Evolutionary conservation across 2,888 invertebrate species (phyloP).

Genomic region (Fragum fragum): DNA sequence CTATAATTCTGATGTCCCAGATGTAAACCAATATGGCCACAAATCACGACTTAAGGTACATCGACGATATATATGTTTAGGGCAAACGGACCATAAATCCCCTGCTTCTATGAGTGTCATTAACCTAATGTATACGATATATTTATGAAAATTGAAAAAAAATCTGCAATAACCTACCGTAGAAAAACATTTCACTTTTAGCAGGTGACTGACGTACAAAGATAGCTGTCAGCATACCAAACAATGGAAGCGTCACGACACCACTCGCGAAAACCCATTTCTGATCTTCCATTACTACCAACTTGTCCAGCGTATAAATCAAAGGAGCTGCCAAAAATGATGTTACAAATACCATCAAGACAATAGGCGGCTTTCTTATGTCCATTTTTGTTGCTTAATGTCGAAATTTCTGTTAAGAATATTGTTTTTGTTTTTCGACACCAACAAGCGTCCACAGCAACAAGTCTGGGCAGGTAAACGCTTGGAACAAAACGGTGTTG

Average conservation of each 20-base stretch:
- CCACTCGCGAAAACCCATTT: slow-evolving; percentile 56
- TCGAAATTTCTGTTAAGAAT: not conserved
- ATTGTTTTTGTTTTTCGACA: not conserved
- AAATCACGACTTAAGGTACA: too few species aligned
- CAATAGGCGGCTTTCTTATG: slow-evolving; percentile 26
- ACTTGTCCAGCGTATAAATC: slow-evolving; percentile 68
- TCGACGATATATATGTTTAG: too few species aligned
- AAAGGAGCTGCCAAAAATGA: slow-evolving; percentile 74
- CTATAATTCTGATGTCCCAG: too few species aligned
- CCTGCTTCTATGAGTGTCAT: too few species aligned
- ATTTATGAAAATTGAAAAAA: too few species aligned
- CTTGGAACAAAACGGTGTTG: not conserved
- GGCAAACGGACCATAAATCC: too few species aligned
- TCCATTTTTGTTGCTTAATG: not conserved
- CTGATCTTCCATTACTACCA: slow-evolving; percentile 69
- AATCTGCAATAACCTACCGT: slow-evolving; percentile 50
- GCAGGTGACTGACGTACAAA: slow-evolving; percentile 36
- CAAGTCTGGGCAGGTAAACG: not conserved
- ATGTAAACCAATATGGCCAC: too few species aligned
- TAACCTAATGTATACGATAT: too few species aligned
- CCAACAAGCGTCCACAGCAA: not conserved
- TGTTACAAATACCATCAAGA: slow-evolving; percentile 67
- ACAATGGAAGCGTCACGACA: slow-evolving; percentile 41
- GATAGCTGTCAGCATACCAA: slow-evolving; percentile 46
- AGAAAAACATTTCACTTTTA: slow-evolving; percentile 55